Conservation (phyloP, 2,888 invertebrate species). For the Folsomia manolachei region DNA sequence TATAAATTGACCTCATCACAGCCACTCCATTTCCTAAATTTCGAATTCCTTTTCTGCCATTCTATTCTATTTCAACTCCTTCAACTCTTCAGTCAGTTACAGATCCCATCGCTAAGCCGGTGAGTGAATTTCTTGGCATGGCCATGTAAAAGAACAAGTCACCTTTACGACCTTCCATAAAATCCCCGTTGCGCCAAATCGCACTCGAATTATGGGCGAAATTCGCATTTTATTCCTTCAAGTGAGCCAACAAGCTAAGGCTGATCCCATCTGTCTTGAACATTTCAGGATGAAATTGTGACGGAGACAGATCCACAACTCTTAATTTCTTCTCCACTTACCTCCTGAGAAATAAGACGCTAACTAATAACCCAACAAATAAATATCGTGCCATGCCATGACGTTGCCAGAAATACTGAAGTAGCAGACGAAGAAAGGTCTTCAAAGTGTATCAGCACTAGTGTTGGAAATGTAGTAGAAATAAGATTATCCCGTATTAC, state of each 20-base stretch:
- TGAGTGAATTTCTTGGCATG: constrained; percentile 18
- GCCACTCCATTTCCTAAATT: background rate
- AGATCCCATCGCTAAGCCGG: constrained; percentile 2
- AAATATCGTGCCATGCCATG: background rate
- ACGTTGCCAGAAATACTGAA: background rate
- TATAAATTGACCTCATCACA: background rate
- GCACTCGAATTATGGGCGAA: constrained; percentile 11
- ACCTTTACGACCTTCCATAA: constrained; percentile 14
- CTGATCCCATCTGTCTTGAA: constrained; percentile 19
- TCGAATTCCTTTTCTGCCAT: background rate
- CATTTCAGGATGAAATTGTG: constrained; percentile 17
- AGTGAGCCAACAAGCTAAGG: background rate
- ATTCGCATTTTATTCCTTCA: constrained; percentile 13
- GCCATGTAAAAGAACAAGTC: background rate
- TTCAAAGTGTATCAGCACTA: too few relatives aligned
- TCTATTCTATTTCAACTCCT: background rate
- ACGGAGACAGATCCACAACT: constrained; percentile 9
- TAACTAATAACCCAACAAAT: constrained; percentile 3
- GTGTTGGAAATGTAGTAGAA: too few relatives aligned
- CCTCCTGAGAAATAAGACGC: constrained; percentile 2
- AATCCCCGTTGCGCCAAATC: constrained; percentile 9
- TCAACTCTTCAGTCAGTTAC: background rate
- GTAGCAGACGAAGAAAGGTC: too few relatives aligned
- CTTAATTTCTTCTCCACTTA: constrained; percentile 2
- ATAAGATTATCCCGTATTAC: too few relatives aligned